Evolutionary conservation across 1,140 invertebrate genomes (phyloP), one percentile per base, ranked within the genome.

Genomic region (Diachasmimorpha longicaudata): DNA sequence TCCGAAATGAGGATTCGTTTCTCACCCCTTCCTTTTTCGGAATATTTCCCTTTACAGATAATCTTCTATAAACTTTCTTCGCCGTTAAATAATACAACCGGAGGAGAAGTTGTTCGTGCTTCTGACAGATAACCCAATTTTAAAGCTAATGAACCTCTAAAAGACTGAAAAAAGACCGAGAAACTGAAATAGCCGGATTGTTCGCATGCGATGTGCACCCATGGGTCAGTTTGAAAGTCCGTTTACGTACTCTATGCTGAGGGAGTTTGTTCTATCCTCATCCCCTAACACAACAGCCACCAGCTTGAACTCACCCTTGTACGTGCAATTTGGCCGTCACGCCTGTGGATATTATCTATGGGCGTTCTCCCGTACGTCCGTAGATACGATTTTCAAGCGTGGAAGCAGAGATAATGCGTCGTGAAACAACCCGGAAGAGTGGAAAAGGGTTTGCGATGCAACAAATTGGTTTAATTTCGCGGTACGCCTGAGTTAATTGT

Each of bases 341-440:
- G 78, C 72, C 77, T 23, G 42, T 77, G 72, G 74, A 77, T 79
- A 79, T 79, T 79, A 79, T 79, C 75, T 72, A 75, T 79, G 67
- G 75, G 72, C 68, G 67, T 77, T 79, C 52, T 63, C 31, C 72
- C 16, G 58, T 68, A 76, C 48, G 69, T 67, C 68, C 69, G 69
- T 71, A 71, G 74, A 76, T 76, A 76, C 68, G 69, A 76, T 76
- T 76, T 39, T 39, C 31, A 70, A 71, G 52, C 55, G 39, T 71
- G 48, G 74, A 76, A 67, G 69, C 55, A 39, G 37, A 76, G 74
- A 76, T 76, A 76, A 76, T 58, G 37, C 42, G 74, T 66, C 48
- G 37, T 21, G 25, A 10, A 48, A 67, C 52, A 70, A 44, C 25
- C 19, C 31, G 66, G n/a, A 71, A 77, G 72, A 76, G 63, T 72